Evolutionary conservation across 2,797 vertebrate genomes (phyloP).

Genomic region (Ptychobarbus kaznakovi): DNA sequence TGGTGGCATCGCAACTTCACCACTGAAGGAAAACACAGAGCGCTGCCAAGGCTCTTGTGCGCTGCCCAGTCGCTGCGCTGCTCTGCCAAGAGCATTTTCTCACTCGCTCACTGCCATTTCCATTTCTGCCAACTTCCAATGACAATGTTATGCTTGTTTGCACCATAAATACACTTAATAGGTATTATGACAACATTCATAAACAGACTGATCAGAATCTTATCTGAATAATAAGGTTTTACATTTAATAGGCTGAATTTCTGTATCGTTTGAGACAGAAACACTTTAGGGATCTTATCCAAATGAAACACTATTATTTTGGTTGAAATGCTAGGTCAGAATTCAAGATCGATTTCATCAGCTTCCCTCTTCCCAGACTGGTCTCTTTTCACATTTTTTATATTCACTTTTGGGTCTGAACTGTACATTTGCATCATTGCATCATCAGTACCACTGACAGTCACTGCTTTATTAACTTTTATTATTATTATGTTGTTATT

Average conservation of each 20-base stretch:
- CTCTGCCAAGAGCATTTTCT: constrained; percentile 58
- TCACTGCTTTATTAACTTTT: neutral
- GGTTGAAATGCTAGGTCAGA: neutral
- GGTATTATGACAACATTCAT: constrained; percentile 46
- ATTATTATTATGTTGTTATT: neutral
- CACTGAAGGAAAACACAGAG: constrained; percentile 49
- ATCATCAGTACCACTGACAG: neutral
- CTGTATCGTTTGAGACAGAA: neutral
- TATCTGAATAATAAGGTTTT: neutral
- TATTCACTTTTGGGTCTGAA: neutral
- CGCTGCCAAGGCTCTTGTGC: constrained; percentile 42
- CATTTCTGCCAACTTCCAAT: constrained; percentile 43
- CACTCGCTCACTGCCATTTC: constrained; percentile 52
- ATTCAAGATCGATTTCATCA: neutral
- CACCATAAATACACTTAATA: constrained; percentile 49
- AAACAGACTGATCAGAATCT: constrained; percentile 29
- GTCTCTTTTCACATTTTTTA: neutral
- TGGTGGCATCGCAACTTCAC: constrained; percentile 39
- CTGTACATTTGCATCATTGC: neutral
- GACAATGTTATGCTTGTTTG: constrained; percentile 54
- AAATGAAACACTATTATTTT: neutral
- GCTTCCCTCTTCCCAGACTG: neutral
- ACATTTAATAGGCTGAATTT: neutral
- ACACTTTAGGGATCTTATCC: neutral
- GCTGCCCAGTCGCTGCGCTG: constrained; percentile 44